Conservation (phyloP, 1,140 invertebrate species). For the Cydia strobilella region DNA sequence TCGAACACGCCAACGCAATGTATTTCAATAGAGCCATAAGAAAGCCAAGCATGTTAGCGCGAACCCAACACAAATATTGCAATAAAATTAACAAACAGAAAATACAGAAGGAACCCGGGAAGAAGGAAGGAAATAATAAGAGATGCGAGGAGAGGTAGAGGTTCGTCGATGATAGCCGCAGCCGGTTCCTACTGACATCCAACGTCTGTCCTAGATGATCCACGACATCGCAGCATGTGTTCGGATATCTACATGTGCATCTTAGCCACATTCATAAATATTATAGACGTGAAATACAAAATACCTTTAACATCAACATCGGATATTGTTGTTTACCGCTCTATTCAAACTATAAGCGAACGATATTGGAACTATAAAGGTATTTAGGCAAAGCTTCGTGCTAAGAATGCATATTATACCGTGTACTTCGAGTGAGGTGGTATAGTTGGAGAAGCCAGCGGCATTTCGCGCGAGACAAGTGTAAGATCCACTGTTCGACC, state of each 20-base stretch:
- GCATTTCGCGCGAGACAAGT: slow-evolving; percentile 93
- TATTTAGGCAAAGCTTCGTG: slow-evolving; percentile 72
- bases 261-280: slow-evolving; percentile 26
- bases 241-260: slow-evolving; percentile 28
- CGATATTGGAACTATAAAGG: slow-evolving; percentile 54
- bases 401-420: slow-evolving; percentile 78
- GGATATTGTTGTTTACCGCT: slow-evolving; percentile 16
- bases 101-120: slow-evolving; percentile 62
- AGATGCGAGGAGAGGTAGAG: slow-evolving; percentile 64
- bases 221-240: slow-evolving; percentile 16
- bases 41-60: slow-evolving; percentile 56
- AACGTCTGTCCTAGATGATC: slow-evolving; percentile 33
- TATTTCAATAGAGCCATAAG: slow-evolving; percentile 54
- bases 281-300: slow-evolving; percentile 20
- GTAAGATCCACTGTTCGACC: slow-evolving; percentile 92
- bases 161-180: slow-evolving; percentile 77
- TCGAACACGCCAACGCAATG: slow-evolving; percentile 28
- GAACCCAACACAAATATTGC: slow-evolving; percentile 54
- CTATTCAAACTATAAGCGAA: slow-evolving; percentile 35
- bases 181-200: slow-evolving; percentile 68
- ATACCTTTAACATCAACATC: slow-evolving; percentile 28
- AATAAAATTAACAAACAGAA: slow-evolving; percentile 61
- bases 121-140: slow-evolving; percentile 54
- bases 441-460: slow-evolving; percentile 92
- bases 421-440: slow-evolving; percentile 82